Conservation (phyloP, 2,113 vertebrate genomes). For the Natator depressus region DNA sequence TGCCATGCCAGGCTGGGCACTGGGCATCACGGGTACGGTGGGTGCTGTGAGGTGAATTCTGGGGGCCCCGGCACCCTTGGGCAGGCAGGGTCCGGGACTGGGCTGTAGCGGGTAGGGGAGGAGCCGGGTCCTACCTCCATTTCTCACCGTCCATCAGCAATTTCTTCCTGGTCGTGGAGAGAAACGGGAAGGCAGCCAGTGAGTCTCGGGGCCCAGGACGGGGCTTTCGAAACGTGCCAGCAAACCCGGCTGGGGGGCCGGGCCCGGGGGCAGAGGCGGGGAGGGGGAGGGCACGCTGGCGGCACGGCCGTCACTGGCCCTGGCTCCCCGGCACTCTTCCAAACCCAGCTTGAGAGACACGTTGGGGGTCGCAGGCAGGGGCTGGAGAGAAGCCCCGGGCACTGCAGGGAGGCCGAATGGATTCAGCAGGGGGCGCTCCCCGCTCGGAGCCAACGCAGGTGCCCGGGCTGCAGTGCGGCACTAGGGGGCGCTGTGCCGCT, state of each 20-base stretch:
- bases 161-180: slow-evolving; percentile 50
- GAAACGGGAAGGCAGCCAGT: neutral
- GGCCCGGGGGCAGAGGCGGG: neutral
- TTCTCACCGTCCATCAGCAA: slow-evolving; percentile 32
- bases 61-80: neutral
- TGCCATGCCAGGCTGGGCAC: neutral
- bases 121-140: slow-evolving; percentile 55
- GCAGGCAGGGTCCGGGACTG: neutral
- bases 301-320: neutral
- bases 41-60: too few species aligned
- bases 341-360: too few species aligned
- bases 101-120: rapidly evolving
- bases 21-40: neutral
- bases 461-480: rapidly evolving
- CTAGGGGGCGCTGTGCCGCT: neutral
- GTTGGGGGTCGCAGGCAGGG: neutral
- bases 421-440: neutral
- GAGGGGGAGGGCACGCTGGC: too few species aligned
- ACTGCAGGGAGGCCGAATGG: too few species aligned
- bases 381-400: neutral
- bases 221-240: neutral
- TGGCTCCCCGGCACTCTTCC: too few species aligned
- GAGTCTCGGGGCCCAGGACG: neutral
- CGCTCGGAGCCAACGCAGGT: neutral
- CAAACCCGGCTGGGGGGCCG: rapidly evolving